Conservation (phyloP, 2,113 vertebrate species). For the Xerus inauris region DNA sequence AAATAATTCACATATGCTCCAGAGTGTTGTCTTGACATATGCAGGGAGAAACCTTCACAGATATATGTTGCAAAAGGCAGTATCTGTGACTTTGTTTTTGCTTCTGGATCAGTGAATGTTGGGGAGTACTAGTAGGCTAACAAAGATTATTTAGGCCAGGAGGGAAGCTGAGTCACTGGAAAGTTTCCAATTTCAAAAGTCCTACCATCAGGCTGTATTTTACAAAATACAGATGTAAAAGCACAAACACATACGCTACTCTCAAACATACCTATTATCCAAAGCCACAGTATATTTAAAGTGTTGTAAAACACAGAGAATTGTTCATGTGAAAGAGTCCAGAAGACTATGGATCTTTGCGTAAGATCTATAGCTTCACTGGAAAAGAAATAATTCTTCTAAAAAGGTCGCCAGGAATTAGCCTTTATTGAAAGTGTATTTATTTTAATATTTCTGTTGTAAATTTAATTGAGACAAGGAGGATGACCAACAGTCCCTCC, state of each 20-base stretch:
- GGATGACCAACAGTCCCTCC: neutral
- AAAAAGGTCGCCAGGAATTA: neutral
- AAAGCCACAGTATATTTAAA: neutral
- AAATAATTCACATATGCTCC: constrained; percentile 78
- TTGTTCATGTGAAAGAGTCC: neutral
- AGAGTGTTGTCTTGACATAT: constrained; percentile 70
- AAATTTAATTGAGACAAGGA: neutral
- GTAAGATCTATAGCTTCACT: neutral
- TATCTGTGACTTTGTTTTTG: constrained; percentile 54
- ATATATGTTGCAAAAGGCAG: constrained; percentile 66
- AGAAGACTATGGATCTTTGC: neutral
- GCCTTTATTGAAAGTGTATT: neutral
- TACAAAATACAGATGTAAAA: neutral
- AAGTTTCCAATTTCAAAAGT: neutral
- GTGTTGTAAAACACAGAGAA: neutral
- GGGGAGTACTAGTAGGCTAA: neutral
- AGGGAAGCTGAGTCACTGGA: neutral
- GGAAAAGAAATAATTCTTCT: neutral
- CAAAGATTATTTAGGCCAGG: neutral
- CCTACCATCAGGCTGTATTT: neutral
- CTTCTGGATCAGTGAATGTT: neutral
- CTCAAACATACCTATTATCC: neutral
- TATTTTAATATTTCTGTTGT: neutral
- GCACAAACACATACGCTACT: neutral
- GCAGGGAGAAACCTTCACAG: constrained; percentile 71